Conservation (phyloP, 2,888 invertebrate species). For the Xestia ashworthii region DNA sequence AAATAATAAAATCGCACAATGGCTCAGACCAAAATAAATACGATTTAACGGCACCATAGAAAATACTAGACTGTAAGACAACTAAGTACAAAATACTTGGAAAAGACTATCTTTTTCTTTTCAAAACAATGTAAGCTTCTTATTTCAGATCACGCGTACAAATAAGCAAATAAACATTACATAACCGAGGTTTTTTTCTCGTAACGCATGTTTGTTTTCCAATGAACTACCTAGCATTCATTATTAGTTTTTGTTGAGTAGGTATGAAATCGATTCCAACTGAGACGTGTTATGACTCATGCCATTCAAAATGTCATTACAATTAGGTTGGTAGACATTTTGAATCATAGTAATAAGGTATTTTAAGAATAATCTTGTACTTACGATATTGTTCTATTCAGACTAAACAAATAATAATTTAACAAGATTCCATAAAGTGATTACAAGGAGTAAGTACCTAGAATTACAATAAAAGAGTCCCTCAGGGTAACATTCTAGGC, state of each 20-base stretch:
- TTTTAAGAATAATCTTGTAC: background rate
- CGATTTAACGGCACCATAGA: background rate
- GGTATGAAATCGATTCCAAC: slow-evolving; percentile 46
- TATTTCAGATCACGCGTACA: slow-evolving; percentile 6
- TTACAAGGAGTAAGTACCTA: background rate
- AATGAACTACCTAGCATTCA: slow-evolving; percentile 37
- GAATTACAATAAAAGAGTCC: background rate
- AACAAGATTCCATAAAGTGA: background rate
- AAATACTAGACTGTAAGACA: background rate
- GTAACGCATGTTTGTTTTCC: slow-evolving; percentile 38
- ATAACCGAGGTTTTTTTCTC: background rate
- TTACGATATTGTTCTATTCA: background rate
- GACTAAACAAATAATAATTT: background rate
- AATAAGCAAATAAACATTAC: slow-evolving; percentile 21
- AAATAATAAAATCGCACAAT: background rate
- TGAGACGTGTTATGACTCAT: slow-evolving; percentile 47
- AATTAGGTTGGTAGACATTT: slow-evolving; percentile 16
- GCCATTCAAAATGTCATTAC: slow-evolving; percentile 46
- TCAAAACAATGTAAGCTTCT: background rate
- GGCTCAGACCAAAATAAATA: background rate
- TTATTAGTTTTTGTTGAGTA: slow-evolving; percentile 42
- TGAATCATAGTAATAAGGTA: slow-evolving; percentile 11
- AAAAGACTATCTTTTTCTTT: background rate
- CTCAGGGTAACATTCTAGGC: no score
- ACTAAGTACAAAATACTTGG: background rate